Percentiles rank a stretch among this genome's conserved stretches.
Evolutionary conservation across 23 tunicate species (phyloP).

Genomic region (Styela clava): DNA sequence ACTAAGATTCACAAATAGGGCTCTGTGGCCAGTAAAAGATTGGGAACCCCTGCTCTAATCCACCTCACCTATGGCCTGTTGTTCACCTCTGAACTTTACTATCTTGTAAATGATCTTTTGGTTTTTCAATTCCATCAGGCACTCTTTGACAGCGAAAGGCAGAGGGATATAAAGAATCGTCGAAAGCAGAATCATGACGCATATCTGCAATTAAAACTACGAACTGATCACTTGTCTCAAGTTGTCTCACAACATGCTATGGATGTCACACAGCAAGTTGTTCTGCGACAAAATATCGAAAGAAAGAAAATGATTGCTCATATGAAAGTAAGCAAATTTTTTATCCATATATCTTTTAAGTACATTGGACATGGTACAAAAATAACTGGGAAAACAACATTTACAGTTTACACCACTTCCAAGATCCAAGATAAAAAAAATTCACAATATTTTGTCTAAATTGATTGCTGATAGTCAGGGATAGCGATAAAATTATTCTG

Average conservation of each 20-base stretch:
- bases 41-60: too few species aligned
- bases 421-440: neutral
- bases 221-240: conserved; percentile 62
- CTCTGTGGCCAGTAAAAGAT: too few species aligned
- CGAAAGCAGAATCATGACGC: conserved; percentile 28
- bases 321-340: conserved; percentile 54
- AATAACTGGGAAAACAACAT: neutral
- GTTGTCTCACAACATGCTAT: conserved; percentile 81
- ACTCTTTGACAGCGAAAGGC: conserved; percentile 32
- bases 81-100: too few species aligned
- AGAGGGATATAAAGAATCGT: conserved; percentile 20
- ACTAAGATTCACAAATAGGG: too few species aligned
- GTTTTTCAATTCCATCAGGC: conserved; percentile 18
- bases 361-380: neutral
- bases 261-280: conserved; percentile 81
- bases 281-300: conserved; percentile 67
- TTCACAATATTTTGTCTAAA: too few species aligned
- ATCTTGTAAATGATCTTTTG: too few species aligned
- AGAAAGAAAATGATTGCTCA: conserved; percentile 45
- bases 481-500: too few species aligned
- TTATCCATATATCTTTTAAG: neutral
- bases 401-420: conserved; percentile 11
- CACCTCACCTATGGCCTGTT: too few species aligned
- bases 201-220: conserved; percentile 37
- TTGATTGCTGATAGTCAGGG: too few species aligned